phyloP scores from a whole-genome alignment of 35 echinoderm and acorn worm genomes.

The Diadema setosum region DNA sequence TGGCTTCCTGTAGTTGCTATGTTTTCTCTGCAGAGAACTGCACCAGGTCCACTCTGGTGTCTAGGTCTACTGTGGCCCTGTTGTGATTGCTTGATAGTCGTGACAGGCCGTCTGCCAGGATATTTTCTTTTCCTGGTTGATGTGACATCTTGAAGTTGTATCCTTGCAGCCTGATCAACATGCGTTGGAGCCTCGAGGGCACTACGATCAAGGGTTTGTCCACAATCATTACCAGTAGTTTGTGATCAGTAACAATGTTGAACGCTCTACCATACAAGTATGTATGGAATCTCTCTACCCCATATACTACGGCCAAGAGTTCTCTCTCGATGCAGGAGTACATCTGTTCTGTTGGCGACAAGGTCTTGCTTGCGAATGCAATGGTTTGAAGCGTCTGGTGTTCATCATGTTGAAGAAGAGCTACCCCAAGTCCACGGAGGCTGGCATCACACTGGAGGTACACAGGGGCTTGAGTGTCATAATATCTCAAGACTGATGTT shows the following conservation, averaged over 20 bases:
- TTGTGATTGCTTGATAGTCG: neutral
- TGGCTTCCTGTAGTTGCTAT: neutral
- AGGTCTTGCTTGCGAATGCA: constrained; percentile 59
- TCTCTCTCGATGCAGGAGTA: constrained; percentile 59
- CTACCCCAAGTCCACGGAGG: constrained; percentile 14
- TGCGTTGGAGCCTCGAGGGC: constrained; percentile 37
- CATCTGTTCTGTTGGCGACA: constrained; percentile 21
- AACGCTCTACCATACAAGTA: constrained; percentile 43
- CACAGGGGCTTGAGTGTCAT: neutral
- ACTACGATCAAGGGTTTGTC: constrained; percentile 40
- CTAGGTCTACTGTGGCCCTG: neutral
- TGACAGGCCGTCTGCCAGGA: neutral
- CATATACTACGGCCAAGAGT: constrained; percentile 38
- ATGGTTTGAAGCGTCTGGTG: constrained; percentile 27
- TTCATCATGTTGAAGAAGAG: no score
- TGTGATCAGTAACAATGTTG: constrained; percentile 17
- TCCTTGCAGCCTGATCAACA: constrained; percentile 51
- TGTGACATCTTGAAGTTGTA: constrained; percentile 41
- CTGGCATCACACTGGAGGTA: constrained; percentile 9
- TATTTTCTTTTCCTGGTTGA: constrained; percentile 20
- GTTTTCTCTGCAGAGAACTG: no score
- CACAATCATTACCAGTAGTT: constrained; percentile 41
- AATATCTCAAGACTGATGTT: constrained; percentile 5
- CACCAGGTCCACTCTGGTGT: neutral
- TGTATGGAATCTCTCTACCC: constrained; percentile 37